Conservation (phyloP, 2,888 invertebrate species). For the Dicroscelio sp. region DNA sequence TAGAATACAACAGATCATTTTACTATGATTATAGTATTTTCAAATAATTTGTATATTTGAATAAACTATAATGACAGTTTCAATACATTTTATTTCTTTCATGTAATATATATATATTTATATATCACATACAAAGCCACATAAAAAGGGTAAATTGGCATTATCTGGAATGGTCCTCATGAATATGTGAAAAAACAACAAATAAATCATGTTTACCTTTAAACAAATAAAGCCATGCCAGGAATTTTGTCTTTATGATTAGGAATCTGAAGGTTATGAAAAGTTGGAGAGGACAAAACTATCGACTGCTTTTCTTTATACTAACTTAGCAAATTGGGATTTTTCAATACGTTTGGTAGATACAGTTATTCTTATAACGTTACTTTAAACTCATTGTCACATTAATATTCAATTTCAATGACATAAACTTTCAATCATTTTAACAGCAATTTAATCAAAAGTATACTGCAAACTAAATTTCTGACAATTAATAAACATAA, state of each 20-base stretch:
- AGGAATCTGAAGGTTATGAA: constrained; percentile 71
- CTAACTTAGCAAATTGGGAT: constrained; percentile 35
- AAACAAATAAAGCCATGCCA: constrained; percentile 66
- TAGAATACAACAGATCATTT: no score
- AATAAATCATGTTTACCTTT: constrained; percentile 24
- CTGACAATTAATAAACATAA: no score
- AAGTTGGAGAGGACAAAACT: constrained; percentile 77
- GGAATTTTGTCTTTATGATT: constrained; percentile 47
- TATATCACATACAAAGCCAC: constrained; percentile 16
- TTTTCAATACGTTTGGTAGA: background rate
- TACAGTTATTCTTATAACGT: background rate
- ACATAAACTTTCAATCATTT: constrained; percentile 14
- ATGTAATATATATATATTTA: no score
- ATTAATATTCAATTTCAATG: constrained; percentile 5
- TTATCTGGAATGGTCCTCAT: background rate
- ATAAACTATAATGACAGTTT: no score
- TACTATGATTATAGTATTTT: no score
- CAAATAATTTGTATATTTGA: no score
- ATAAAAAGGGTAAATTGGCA: background rate
- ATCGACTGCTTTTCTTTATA: constrained; percentile 43
- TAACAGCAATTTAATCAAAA: no score
- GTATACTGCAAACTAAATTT: no score
- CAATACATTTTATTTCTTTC: no score
- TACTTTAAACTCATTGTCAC: background rate
- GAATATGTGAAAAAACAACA: constrained; percentile 39